Conservation (phyloP, 2,113 vertebrate species). For the Ptilorrhoa leucosticta region DNA sequence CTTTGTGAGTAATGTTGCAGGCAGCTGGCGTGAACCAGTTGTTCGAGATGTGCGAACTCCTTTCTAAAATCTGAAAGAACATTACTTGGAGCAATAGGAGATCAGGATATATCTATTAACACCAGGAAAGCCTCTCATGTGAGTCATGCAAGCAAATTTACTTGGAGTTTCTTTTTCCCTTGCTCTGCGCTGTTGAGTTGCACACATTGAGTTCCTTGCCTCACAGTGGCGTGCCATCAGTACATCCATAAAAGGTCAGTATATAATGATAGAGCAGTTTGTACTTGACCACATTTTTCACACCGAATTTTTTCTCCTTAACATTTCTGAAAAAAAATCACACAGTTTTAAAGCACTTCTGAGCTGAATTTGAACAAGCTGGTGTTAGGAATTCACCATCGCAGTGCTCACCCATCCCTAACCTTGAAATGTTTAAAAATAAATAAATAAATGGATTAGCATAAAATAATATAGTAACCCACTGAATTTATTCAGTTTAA, state of each 20-base stretch:
- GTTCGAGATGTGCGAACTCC: neutral
- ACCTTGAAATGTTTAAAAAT: conserved; percentile 64
- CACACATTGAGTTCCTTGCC: neutral
- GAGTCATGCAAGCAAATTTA: neutral
- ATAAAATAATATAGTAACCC: conserved; percentile 75
- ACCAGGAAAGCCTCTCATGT: neutral
- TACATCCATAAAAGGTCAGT: conserved; percentile 41
- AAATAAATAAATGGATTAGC: conserved; percentile 61
- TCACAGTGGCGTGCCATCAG: neutral
- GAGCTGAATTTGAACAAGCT: conserved; percentile 29
- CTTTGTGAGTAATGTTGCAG: neutral
- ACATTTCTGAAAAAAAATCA: conserved; percentile 38
- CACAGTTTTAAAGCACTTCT: conserved; percentile 22
- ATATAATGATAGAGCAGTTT: conserved; percentile 52
- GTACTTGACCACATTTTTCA: conserved; percentile 41
- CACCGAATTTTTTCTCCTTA: conserved; percentile 35
- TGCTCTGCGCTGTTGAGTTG: neutral
- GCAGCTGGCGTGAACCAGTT: neutral
- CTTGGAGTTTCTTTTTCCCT: neutral
- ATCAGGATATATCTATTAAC: neutral
- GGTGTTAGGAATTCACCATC: conserved; percentile 20
- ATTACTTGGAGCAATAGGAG: neutral
- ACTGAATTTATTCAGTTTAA: conserved; percentile 73
- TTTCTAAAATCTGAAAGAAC: neutral
- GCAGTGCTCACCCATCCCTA: conserved; percentile 48